These are phyloP conservation scores for Neopelma chrysocephalum DNA, from an alignment of 2,797 vertebrate species.

Conservation along the genomic window DNA sequence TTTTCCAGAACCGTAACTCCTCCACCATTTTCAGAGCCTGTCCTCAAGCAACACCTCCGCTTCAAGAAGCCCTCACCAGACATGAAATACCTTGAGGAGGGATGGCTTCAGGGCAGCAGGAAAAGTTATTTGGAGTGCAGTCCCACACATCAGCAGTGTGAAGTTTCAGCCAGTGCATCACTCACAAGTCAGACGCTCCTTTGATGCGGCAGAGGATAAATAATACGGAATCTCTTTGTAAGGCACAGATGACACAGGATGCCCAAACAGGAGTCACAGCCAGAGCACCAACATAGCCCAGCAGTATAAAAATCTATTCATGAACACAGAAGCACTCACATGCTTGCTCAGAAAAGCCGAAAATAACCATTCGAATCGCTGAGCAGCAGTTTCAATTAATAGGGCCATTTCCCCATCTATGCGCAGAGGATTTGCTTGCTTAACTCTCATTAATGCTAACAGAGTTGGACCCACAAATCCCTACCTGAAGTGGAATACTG, in stretches of 20 bases:
- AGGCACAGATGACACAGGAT: not conserved
- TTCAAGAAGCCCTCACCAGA: not conserved
- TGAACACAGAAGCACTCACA: not conserved
- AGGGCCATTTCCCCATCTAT: not conserved
- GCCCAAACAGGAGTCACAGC: not conserved
- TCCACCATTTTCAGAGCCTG: not conserved
- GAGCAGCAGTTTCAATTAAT: constrained; percentile 37
- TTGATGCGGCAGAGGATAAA: not conserved
- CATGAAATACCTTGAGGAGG: fast-evolving
- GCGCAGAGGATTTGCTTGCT: constrained; percentile 19
- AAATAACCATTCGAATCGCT: constrained; percentile 13
- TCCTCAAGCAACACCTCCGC: not conserved
- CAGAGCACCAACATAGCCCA: not conserved
- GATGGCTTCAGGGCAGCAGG: not conserved
- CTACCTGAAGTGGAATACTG: not conserved
- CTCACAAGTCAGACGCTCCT: not conserved
- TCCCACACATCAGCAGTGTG: not conserved
- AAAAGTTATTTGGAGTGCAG: not conserved
- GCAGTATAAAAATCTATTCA: not conserved
- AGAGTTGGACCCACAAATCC: constrained; percentile 1
- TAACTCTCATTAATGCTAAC: constrained; percentile 2
- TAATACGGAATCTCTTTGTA: not conserved
- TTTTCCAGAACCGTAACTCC: not conserved
- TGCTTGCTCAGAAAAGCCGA: not conserved
- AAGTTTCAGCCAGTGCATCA: not conserved